A percentile compares a stretch with the other conserved stretches of the same genome.
phyloP scores from a whole-genome alignment of 2,797 vertebrate species.

The Salarias fasciatus region DNA sequence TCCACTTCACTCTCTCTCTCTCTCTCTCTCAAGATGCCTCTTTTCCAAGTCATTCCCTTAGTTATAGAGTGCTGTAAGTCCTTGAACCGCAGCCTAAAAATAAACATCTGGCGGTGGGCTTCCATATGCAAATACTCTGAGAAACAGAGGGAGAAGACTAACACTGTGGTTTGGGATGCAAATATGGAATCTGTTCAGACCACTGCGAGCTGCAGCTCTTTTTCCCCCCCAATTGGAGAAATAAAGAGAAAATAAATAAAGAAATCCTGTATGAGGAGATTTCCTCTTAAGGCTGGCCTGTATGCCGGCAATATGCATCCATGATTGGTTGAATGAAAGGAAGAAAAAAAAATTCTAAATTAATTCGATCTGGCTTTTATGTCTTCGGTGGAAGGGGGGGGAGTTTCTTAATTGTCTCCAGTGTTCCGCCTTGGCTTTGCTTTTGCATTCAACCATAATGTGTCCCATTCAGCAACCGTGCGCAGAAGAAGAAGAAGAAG shows the following conservation, averaged over 20 bases:
- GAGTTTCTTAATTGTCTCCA: conserved; percentile 82
- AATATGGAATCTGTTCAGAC: conserved; percentile 81
- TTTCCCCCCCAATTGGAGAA: conserved; percentile 60
- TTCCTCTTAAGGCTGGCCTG: conserved; percentile 74
- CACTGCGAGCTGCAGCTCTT: conserved; percentile 68
- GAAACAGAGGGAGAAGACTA: conserved; percentile 71
- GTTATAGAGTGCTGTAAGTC: conserved; percentile 74
- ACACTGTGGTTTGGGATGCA: conserved; percentile 79
- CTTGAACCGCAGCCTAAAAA: conserved; percentile 82
- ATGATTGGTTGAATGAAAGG: conserved; percentile 79
- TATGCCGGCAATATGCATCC: conserved; percentile 77
- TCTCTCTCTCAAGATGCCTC: conserved; percentile 18
- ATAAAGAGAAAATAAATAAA: conserved; percentile 78
- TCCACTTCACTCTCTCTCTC: conserved; percentile 41
- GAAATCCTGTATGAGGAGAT: conserved; percentile 74
- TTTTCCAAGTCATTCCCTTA: conserved; percentile 67
- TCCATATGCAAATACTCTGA: conserved; percentile 80
- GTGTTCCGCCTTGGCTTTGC: conserved; percentile 81
- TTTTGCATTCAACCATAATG: conserved; percentile 80
- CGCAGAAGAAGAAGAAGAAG: no score
- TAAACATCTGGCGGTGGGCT: conserved; percentile 81
- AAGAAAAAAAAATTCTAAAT: conserved; percentile 79
- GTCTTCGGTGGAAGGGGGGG: conserved; percentile 77
- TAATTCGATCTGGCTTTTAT: conserved; percentile 88
- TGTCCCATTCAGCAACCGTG: conserved; percentile 71